Conservation (phyloP, 2,113 vertebrate species). For the Morphnarchus princeps region DNA sequence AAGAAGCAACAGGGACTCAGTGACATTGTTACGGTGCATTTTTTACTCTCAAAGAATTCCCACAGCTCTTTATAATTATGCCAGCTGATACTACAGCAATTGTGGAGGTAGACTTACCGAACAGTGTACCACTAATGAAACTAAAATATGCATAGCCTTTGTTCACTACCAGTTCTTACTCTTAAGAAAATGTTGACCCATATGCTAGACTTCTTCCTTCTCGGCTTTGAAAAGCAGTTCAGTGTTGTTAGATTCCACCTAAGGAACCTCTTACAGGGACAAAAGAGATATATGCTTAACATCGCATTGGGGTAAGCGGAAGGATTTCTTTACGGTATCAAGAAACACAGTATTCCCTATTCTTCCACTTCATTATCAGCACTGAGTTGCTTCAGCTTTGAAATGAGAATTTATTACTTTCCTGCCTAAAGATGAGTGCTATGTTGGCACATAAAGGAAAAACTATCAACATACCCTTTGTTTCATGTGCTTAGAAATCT, state of each 20-base stretch:
- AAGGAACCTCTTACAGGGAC: background rate
- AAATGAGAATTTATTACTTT: background rate
- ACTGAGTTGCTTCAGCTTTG: background rate
- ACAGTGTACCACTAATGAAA: background rate
- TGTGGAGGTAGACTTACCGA: background rate
- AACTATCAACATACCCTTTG: background rate
- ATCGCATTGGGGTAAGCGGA: background rate
- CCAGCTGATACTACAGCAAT: background rate
- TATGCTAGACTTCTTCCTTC: background rate
- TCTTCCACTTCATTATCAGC: background rate
- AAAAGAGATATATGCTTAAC: background rate
- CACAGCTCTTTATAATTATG: background rate
- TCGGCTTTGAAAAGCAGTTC: background rate
- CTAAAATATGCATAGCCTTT: background rate
- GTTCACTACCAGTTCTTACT: background rate
- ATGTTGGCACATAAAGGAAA: background rate
- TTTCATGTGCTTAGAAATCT: background rate
- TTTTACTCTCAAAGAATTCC: background rate
- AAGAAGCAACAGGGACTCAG: background rate
- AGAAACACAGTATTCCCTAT: background rate
- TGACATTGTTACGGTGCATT: background rate
- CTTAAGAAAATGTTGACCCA: background rate
- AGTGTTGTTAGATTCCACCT: background rate
- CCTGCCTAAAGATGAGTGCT: background rate
- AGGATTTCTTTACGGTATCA: background rate